These are phyloP conservation scores for Podargus strigoides DNA, from an alignment of 2,797 vertebrate genomes.

Conservation along the genomic window DNA sequence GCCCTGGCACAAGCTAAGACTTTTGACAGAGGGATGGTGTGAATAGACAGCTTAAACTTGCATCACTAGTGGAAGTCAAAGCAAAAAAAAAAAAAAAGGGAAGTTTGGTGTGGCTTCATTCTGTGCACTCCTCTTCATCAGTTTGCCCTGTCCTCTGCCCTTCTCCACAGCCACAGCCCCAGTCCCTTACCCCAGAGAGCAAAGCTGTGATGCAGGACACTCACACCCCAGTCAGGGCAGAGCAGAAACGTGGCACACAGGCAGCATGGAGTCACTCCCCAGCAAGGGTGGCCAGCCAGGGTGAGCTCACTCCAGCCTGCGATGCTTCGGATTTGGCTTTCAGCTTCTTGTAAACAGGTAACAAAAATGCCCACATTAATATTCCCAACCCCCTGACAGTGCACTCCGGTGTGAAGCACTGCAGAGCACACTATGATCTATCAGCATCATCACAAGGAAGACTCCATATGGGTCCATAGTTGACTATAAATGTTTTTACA, in stretches of 20 bases:
- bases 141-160: neutral
- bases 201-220: neutral
- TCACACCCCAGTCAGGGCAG: neutral
- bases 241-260: neutral
- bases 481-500: neutral
- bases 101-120: neutral
- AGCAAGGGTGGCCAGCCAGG: neutral
- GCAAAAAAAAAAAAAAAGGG: neutral
- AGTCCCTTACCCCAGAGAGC: neutral
- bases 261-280: fast-evolving
- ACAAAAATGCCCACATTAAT: neutral
- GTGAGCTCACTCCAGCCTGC: fast-evolving
- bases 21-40: neutral
- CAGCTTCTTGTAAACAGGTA: neutral
- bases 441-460: neutral
- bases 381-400: neutral
- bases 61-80: neutral
- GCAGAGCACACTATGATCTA: neutral
- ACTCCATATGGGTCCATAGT: neutral
- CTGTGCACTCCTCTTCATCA: neutral
- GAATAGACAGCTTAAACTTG: neutral
- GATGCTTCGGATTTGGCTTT: neutral
- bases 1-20: neutral
- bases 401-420: neutral
- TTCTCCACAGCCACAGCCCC: neutral